These are phyloP conservation scores for Geopemphigus sp. DNA, from an alignment of 1,140 invertebrate genomes.

Conservation along the genomic window DNA sequence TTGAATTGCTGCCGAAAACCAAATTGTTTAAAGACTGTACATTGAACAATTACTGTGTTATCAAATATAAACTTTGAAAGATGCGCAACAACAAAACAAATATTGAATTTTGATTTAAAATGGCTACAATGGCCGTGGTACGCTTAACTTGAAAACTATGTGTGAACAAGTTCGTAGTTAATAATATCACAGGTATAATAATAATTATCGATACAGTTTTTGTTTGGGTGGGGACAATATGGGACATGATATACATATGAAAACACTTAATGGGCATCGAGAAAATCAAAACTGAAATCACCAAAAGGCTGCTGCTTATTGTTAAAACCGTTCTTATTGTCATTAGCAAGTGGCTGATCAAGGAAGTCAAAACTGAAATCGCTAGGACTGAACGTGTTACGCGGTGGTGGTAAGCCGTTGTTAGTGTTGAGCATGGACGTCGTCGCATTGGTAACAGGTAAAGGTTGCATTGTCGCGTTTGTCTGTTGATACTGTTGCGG, in stretches of 20 bases:
- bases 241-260: not conserved
- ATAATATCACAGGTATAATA: slow-evolving; percentile 26
- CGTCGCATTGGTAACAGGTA: not conserved
- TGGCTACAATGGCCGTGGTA: not conserved
- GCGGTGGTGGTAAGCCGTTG: slow-evolving; percentile 3
- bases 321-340: slow-evolving; percentile 31
- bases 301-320: slow-evolving; percentile 40
- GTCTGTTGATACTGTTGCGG: slow-evolving; percentile 5
- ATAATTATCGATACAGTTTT: not conserved
- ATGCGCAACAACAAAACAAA: not conserved
- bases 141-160: not conserved
- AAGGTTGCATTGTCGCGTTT: slow-evolving; percentile 25
- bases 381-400: slow-evolving; percentile 41
- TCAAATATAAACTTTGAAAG: not conserved
- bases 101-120: not conserved
- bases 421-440: slow-evolving; percentile 36
- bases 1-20: not conserved
- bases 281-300: slow-evolving; percentile 44
- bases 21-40: not conserved
- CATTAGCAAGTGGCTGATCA: slow-evolving; percentile 45
- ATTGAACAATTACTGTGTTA: not conserved
- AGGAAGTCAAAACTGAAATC: slow-evolving; percentile 47
- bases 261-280: slow-evolving; percentile 41
- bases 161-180: slow-evolving; percentile 1
- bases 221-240: no score